A percentile compares a stretch with the other conserved stretches of the same genome.
Conservation (phyloP, 2,113 vertebrate species). For the Pangasianodon gigas region DNA sequence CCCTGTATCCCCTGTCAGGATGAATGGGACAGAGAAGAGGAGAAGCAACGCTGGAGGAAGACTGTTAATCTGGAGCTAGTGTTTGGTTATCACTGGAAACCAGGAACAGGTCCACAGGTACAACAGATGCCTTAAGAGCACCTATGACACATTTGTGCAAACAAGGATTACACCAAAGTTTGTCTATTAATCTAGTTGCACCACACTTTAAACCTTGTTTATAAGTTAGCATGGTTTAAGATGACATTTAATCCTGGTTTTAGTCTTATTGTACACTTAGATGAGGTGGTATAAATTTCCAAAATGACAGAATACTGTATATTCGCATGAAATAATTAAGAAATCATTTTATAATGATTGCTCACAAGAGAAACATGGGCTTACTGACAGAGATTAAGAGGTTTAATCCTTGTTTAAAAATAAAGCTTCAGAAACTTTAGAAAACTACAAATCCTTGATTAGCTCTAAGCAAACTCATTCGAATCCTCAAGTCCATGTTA, state of each 20-base stretch:
- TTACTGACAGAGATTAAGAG: neutral
- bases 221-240: neutral
- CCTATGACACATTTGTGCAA: neutral
- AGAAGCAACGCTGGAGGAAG: conserved; percentile 80
- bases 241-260: neutral
- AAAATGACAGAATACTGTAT: neutral
- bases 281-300: neutral
- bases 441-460: neutral
- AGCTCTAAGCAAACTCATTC: neutral
- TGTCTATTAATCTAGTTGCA: neutral
- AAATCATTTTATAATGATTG: neutral
- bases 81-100: conserved; percentile 96
- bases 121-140: conserved; percentile 47
- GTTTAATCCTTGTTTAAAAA: neutral
- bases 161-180: neutral
- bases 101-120: conserved; percentile 85
- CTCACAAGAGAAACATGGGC: neutral
- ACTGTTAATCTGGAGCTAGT: conserved; percentile 90
- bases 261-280: neutral
- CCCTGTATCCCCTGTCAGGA: conserved; percentile 69
- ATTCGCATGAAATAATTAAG: neutral
- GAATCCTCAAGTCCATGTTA: neutral
- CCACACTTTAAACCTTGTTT: neutral
- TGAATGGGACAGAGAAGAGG: conserved; percentile 70
- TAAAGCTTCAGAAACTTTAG: neutral